Evolutionary conservation across 2,113 vertebrate species (phyloP).

Genomic region (Lota lota): DNA sequence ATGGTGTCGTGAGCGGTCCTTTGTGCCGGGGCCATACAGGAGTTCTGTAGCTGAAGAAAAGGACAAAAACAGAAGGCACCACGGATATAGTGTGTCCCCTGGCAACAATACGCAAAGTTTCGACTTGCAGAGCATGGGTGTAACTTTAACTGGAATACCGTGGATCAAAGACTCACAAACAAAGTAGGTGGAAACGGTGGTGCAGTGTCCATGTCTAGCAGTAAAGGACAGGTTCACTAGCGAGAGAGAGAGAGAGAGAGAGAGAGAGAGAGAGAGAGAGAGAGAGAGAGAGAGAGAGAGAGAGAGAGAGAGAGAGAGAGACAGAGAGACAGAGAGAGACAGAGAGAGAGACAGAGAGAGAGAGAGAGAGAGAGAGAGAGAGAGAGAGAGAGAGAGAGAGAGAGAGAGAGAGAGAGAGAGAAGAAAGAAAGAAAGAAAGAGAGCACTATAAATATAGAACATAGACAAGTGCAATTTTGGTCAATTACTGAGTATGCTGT

Average conservation of each 20-base stretch:
- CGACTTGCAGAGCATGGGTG: slow-evolving; percentile 77
- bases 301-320: no score
- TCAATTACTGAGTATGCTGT: slow-evolving; percentile 56
- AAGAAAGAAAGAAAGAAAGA: slow-evolving; percentile 53
- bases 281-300: no score
- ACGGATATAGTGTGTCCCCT: slow-evolving; percentile 77
- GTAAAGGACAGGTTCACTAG: slow-evolving; percentile 70
- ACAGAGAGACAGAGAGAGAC: no score
- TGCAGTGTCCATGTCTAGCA: slow-evolving; percentile 65
- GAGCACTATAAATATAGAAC: slow-evolving; percentile 52
- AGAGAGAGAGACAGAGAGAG: slow-evolving; percentile 48
- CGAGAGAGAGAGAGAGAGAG: slow-evolving; percentile 45
- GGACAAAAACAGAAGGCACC: slow-evolving; percentile 76
- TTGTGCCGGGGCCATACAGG: slow-evolving; percentile 70
- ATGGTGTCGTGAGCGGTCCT: slow-evolving; percentile 74
- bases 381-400: no score
- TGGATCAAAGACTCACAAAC: slow-evolving; percentile 73
- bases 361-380: no score
- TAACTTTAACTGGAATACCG: slow-evolving; percentile 76
- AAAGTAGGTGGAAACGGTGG: slow-evolving; percentile 75
- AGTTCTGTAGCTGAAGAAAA: slow-evolving; percentile 73
- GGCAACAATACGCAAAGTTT: slow-evolving; percentile 76
- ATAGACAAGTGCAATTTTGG: slow-evolving; percentile 51
- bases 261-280: no score
- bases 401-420: no score